phyloP scores from a whole-genome alignment of 2,113 vertebrate species.

The Toxotes chatareus region DNA sequence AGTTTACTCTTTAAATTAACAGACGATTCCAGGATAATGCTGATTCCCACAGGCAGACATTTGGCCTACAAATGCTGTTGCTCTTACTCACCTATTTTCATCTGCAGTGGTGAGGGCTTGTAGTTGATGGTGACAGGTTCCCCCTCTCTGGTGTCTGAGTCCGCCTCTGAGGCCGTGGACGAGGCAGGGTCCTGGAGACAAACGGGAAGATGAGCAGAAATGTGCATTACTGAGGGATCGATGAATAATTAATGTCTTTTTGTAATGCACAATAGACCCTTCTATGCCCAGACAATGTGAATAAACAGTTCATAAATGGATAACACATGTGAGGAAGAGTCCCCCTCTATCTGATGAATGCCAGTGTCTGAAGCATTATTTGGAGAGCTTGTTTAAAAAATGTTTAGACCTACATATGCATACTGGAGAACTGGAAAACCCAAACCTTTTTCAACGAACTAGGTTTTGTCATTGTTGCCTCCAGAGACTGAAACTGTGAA shows the following conservation, averaged over 20 bases:
- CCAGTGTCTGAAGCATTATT: not conserved
- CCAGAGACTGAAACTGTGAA: not conserved
- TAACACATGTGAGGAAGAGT: not conserved
- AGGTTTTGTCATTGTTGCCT: not conserved
- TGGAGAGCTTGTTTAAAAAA: not conserved
- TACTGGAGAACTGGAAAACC: not conserved
- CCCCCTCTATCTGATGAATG: not conserved
- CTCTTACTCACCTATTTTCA: conserved; percentile 92
- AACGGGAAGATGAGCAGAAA: conserved; percentile 8
- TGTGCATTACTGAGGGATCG: conserved; percentile 10
- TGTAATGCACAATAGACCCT: conserved; percentile 25
- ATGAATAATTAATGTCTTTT: conserved; percentile 53
- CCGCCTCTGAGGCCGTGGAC: conserved; percentile 92
- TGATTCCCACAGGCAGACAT: not conserved
- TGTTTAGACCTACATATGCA: not conserved
- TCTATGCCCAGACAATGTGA: conserved; percentile 9
- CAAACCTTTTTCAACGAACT: not conserved
- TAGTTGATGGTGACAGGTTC: conserved; percentile 98
- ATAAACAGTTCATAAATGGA: conserved; percentile 31
- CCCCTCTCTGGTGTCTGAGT: conserved; percentile 93
- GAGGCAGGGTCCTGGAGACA: conserved; percentile 91
- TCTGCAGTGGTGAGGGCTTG: conserved; percentile 96
- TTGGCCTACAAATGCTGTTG: not conserved
- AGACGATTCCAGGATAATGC: not conserved
- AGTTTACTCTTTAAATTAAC: not conserved